Conservation (phyloP, 1,140 invertebrate species). For the Oncopeltus fasciatus region DNA sequence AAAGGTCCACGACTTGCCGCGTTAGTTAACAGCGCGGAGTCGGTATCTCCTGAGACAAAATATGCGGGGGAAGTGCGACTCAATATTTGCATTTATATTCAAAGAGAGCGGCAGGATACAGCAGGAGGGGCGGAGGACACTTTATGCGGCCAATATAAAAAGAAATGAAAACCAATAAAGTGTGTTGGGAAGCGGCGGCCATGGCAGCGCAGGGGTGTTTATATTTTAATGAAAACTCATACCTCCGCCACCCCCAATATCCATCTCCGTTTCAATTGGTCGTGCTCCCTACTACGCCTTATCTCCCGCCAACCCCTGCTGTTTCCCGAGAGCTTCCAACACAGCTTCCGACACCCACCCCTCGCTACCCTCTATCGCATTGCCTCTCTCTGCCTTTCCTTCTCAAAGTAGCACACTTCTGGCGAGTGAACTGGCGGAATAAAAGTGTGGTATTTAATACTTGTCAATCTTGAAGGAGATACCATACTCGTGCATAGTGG, state of each 20-base stretch:
- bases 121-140: background rate
- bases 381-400: too few relatives aligned
- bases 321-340: background rate
- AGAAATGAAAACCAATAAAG: slow-evolving; percentile 13
- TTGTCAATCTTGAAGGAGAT: too few relatives aligned
- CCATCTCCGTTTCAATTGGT: slow-evolving; percentile 3
- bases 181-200: background rate
- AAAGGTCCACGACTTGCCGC: too few relatives aligned
- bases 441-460: too few relatives aligned
- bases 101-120: background rate
- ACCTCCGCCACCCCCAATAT: background rate
- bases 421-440: too few relatives aligned
- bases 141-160: slow-evolving; percentile 13
- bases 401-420: background rate
- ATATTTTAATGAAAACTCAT: slow-evolving; percentile 10
- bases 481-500: too few relatives aligned
- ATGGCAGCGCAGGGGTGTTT: background rate
- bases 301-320: background rate
- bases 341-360: background rate
- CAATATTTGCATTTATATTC: slow-evolving; percentile 12
- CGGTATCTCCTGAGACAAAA: too few relatives aligned
- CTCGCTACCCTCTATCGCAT: background rate
- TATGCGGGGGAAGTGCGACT: too few relatives aligned
- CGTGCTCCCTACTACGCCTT: background rate
- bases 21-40: too few relatives aligned